Evolutionary conservation across 2,113 vertebrate genomes (phyloP).

Genomic region (Donacobius atricapilla): DNA sequence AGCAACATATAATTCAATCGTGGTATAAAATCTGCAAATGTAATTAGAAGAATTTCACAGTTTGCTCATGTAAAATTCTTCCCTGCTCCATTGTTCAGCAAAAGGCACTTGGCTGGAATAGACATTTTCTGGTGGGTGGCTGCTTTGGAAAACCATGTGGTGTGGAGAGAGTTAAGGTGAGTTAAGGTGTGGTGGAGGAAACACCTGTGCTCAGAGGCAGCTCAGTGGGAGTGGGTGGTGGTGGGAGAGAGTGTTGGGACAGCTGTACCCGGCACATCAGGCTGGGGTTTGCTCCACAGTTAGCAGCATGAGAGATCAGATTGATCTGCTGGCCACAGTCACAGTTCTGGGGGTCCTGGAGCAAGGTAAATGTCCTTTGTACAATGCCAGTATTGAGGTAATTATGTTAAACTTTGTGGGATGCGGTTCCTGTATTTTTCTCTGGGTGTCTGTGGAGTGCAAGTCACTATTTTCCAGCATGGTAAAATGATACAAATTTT

Average conservation of each 20-base stretch:
- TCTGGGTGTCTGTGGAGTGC: not conserved
- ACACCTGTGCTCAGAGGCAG: not conserved
- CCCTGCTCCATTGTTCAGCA: not conserved
- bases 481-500: not conserved
- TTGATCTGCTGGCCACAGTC: slow-evolving; percentile 76
- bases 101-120: not conserved
- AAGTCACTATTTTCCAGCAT: not conserved
- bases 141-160: not conserved
- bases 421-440: not conserved
- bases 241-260: not conserved
- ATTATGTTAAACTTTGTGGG: not conserved
- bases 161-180: not conserved
- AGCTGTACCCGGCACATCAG: not conserved
- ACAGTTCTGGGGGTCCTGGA: slow-evolving; percentile 82
- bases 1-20: rapidly evolving
- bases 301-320: slow-evolving; percentile 72
- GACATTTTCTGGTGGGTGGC: not conserved
- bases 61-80: not conserved
- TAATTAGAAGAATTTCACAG: not conserved
- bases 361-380: slow-evolving; percentile 79
- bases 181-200: slow-evolving; percentile 32
- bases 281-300: not conserved
- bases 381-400: not conserved
- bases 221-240: not conserved
- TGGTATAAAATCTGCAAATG: not conserved